A percentile compares a stretch with the other conserved stretches of the same genome.
Conservation (phyloP, 1,140 invertebrate genomes). For the Brachionus angularis region DNA sequence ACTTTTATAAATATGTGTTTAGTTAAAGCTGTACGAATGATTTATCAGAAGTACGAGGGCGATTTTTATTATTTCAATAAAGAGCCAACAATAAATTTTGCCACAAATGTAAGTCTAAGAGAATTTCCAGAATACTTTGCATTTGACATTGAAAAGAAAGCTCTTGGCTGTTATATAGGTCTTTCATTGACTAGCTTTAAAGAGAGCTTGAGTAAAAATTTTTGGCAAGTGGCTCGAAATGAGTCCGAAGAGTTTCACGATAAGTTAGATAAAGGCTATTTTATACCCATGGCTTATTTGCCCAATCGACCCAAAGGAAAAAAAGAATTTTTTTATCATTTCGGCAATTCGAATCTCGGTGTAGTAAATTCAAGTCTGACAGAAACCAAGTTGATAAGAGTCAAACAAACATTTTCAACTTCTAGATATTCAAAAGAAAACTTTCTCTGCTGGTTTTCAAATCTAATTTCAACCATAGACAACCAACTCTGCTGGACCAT, state of each 20-base stretch:
- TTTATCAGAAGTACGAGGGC: constrained; percentile 17
- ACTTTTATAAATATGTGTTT: constrained; percentile 30
- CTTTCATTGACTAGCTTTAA: constrained; percentile 11
- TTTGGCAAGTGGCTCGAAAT: not conserved
- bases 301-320: not conserved
- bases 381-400: not conserved
- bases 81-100: constrained; percentile 12
- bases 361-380: not conserved
- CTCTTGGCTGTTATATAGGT: constrained; percentile 27
- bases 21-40: not conserved
- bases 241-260: constrained; percentile 17
- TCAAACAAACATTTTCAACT: constrained; percentile 34
- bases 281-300: not conserved
- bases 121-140: not conserved
- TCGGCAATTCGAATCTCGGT: constrained; percentile 41
- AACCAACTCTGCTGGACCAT: constrained; percentile 37
- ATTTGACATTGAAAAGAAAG: not conserved
- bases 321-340: constrained; percentile 34
- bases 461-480: constrained; percentile 38
- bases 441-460: constrained; percentile 22
- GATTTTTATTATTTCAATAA: not conserved
- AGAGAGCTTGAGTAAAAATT: not conserved
- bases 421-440: constrained; percentile 18
- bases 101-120: constrained; percentile 29
- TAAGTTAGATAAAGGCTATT: not conserved